Base-by-base conservation (phyloP, 2,113 vertebrate species). In the Solenodon paradoxus region DNA sequence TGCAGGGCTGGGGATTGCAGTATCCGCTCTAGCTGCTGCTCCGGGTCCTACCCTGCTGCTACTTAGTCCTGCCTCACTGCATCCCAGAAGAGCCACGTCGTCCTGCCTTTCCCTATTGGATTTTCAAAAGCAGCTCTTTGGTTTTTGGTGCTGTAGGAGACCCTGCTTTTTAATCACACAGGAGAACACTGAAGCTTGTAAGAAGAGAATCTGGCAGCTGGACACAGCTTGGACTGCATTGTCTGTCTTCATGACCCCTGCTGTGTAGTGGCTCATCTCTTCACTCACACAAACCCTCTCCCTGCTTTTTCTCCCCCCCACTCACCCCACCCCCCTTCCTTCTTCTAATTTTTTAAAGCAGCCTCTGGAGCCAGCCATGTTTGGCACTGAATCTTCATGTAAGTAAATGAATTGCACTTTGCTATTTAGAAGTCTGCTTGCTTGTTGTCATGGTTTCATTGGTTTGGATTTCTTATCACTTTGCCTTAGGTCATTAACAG, bases 301-400 rank as follows among this genome's bases (percentile, higher is more conserved):
- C 90, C 92, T 97, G 89, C 90, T 93, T 97, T 96, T 96, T 57
- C 32, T 95, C n/a, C n/a, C n/a, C n/a, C n/a, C n/a, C n/a, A n/a
- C n/a, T n/a, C n/a, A n/a, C n/a, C n/a, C n/a, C n/a, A n/a, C n/a
- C n/a, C n/a, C n/a, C 84, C 94, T 93, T 80, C 12, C 79, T 95
- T 98, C 95, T 96, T 97, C 93, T 95, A 87, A 92, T 92, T 98
- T 97, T 98, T 97, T 98, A 98, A 98, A 98, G 98, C 98, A 98
- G 99, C 98, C 98, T 99, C 99, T 98, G 99, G 96, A 98, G 98
- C 98, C 99, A 99, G 99, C 99, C 99, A 99, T 99, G 99, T 99
- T 99, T 99, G 99, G 99, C 98, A 99, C 99, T 95, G 99, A 99
- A 98, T 99, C 99, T 95, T 99, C 99, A 99, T 99, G 99, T 99